Evolutionary conservation across 23 tunicate species (phyloP).

Genomic region (Trididemnum miniatum): DNA sequence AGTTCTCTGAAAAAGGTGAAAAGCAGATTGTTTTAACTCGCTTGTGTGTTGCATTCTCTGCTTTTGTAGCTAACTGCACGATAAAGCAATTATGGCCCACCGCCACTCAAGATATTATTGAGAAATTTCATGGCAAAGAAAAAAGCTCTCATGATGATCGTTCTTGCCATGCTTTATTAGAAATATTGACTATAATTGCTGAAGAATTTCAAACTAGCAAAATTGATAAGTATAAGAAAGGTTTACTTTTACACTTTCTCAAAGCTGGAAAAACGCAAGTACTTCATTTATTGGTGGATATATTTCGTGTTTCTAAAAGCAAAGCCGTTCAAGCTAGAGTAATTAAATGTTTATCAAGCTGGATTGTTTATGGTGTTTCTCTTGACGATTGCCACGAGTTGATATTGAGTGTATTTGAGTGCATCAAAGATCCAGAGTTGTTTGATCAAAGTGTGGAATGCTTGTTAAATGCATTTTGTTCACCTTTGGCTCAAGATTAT

Average conservation of each 20-base stretch:
- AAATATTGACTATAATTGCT: slow-evolving; percentile 82
- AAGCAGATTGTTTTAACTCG: slow-evolving; percentile 79
- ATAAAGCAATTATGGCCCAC: slow-evolving; percentile 46
- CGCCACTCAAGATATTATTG: slow-evolving; percentile 70
- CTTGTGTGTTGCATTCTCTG: slow-evolving; percentile 87
- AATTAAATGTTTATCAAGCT: slow-evolving; percentile 75
- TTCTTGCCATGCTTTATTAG: slow-evolving; percentile 69
- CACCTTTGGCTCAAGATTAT: slow-evolving; percentile 58
- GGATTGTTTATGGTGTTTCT: slow-evolving; percentile 77
- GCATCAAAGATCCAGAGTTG: slow-evolving; percentile 55
- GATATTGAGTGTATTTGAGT: slow-evolving; percentile 41
- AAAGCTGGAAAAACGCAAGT: slow-evolving; percentile 25
- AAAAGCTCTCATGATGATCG: slow-evolving; percentile 23
- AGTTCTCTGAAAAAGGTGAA: slow-evolving; percentile 33
- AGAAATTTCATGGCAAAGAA: slow-evolving; percentile 36
- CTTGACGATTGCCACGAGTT: slow-evolving; percentile 50
- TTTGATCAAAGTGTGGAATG: slow-evolving; percentile 88
- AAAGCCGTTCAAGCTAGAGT: slow-evolving; percentile 32
- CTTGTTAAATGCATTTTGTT: slow-evolving; percentile 71
- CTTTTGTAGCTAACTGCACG: slow-evolving; percentile 66
- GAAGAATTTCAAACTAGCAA: slow-evolving; percentile 82
- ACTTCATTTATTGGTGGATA: background rate
- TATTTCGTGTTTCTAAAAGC: background rate
- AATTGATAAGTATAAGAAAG: slow-evolving; percentile 56
- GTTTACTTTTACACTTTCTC: slow-evolving; percentile 48